Base-by-base conservation (phyloP, 2,113 vertebrate genomes). In the Shinisaurus crocodilurus region DNA sequence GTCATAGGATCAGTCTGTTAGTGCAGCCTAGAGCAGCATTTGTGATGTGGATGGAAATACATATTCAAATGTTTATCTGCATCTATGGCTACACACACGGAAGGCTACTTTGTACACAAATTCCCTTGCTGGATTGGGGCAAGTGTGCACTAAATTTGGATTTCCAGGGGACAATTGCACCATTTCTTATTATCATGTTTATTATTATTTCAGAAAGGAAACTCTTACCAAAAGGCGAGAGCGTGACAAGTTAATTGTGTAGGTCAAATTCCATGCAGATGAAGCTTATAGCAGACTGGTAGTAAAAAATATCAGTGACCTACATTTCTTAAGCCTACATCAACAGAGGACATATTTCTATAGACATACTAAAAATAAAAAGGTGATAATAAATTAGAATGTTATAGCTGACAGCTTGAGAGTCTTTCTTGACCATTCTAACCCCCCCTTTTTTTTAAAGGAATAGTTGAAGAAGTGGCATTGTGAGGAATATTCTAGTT, bases 261-360 rank as follows among this genome's bases (percentile, higher is more conserved):
- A n/a, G 43, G 25, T 15, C 34, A 88, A 81, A 70, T 27, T 54
- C 43, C 60, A 54, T 81, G 45, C 34, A 69, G 54, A 88, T 80
- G 25, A 88, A 70, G 54, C 16, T 77, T 70, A 76, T 32, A 87
- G 37, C 50, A 88, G 23, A 54, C 63, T 82, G 29, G 7, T n/a
- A 34, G 37, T n/a, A 69, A 60, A 50, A 37, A 40, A 72, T 76
- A 88, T 69, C 43, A 45, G 23, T 81, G 79, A 79, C n/a, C 87
- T 85, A 85, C 27, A 85, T 85, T 82, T 85, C 40, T 32, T 69
- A 69, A 48, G 60, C 82, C 63, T 88, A 18, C 65, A 69, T 57
- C 12, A 88, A 40, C 27, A 79, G 10, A 32, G 63, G 76, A 69
- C 45, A 6, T 54, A 86, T 86, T 86, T 86, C 34, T 57, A 29